Evolutionary conservation across 2,888 invertebrate species (phyloP).

Genomic region (Halocaridina rubra): DNA sequence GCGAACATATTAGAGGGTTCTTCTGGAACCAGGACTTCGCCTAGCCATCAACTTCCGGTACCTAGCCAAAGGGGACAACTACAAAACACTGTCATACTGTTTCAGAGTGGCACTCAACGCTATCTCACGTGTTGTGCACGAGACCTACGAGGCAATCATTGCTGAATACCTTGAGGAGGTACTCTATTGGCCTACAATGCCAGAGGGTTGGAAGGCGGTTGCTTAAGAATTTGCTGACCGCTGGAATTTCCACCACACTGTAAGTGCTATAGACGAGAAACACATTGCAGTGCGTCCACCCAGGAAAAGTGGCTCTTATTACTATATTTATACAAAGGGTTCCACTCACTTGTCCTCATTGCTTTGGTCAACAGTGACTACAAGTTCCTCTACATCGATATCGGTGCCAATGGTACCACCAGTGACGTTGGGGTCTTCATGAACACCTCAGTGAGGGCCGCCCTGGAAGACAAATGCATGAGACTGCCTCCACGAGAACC

Average conservation of each 20-base stretch:
- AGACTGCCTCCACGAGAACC: too few relatives aligned
- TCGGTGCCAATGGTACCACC: slow-evolving; percentile 10
- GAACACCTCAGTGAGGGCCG: slow-evolving; percentile 11
- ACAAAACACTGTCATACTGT: background rate
- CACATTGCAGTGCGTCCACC: background rate
- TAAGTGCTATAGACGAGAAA: background rate
- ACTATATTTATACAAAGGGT: slow-evolving; percentile 17
- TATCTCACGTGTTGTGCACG: background rate
- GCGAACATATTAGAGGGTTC: background rate
- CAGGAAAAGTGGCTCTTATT: slow-evolving; percentile 5
- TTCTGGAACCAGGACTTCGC: background rate
- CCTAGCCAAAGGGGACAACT: background rate
- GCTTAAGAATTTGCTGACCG: background rate
- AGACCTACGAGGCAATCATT: slow-evolving; percentile 16
- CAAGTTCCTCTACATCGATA: background rate
- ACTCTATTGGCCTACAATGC: background rate
- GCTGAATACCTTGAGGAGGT: slow-evolving; percentile 9
- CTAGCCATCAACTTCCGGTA: background rate
- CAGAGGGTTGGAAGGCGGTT: slow-evolving; percentile 12
- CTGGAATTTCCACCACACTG: slow-evolving; percentile 21
- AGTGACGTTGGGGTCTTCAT: slow-evolving; percentile 7
- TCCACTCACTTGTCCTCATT: slow-evolving; percentile 4
- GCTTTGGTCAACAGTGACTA: slow-evolving; percentile 14
- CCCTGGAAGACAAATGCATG: background rate
- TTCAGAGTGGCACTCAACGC: slow-evolving; percentile 12